Evolutionary conservation across 2,888 invertebrate genomes (phyloP).

Genomic region (Clostera curtula): DNA sequence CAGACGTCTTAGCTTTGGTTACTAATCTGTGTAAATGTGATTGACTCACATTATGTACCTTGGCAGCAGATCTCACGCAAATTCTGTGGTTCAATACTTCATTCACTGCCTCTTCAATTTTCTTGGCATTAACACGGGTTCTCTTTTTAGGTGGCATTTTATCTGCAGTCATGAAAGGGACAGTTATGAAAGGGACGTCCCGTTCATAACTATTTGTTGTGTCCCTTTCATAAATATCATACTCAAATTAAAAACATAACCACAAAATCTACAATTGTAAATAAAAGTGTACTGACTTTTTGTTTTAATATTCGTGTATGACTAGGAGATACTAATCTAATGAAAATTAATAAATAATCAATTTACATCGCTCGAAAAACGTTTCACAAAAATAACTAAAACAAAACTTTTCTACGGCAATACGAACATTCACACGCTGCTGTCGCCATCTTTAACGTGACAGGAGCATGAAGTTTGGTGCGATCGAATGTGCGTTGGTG

Average conservation of each 20-base stretch:
- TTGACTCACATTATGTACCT: neutral
- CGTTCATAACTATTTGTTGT: too few relatives aligned
- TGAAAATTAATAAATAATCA: neutral
- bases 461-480: neutral
- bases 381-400: neutral
- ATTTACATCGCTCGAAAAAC: neutral
- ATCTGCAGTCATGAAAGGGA: slow-evolving; percentile 1
- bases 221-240: too few relatives aligned
- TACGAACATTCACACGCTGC: neutral
- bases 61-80: neutral
- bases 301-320: too few relatives aligned
- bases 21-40: neutral
- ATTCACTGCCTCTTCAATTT: slow-evolving; percentile 1
- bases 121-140: too few relatives aligned
- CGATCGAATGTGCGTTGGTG: neutral
- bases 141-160: slow-evolving; percentile 2
- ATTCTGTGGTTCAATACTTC: too few relatives aligned
- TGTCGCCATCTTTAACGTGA: neutral
- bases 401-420: neutral
- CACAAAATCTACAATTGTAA: slow-evolving; percentile 4
- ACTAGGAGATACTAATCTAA: too few relatives aligned
- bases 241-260: too few relatives aligned
- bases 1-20: neutral
- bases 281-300: slow-evolving; percentile 2
- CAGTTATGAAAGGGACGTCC: slow-evolving; percentile 1